Evolutionary conservation across 2,888 invertebrate species (phyloP).

Genomic region (Colostygia pectinataria): DNA sequence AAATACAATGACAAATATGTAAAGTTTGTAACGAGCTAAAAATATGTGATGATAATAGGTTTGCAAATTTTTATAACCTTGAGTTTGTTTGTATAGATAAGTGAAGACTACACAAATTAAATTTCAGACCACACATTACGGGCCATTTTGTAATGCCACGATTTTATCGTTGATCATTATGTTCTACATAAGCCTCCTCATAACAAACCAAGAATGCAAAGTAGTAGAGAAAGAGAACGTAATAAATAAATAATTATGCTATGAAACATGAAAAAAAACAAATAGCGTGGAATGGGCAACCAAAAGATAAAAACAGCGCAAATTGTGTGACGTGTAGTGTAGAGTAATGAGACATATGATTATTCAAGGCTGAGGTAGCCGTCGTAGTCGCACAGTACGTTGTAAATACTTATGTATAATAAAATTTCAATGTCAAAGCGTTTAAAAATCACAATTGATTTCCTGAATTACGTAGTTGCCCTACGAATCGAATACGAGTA

Average conservation of each 20-base stretch:
- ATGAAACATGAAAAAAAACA: slow-evolving; percentile 18
- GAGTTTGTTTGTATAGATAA: too few relatives aligned
- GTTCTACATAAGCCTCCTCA: too few relatives aligned
- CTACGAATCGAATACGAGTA: neutral
- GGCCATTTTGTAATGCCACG: too few relatives aligned
- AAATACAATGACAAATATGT: too few relatives aligned
- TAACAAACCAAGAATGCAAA: neutral
- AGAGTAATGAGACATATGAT: slow-evolving; percentile 71
- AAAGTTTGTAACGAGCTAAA: too few relatives aligned
- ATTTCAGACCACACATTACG: too few relatives aligned
- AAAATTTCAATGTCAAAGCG: slow-evolving; percentile 65
- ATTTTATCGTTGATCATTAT: too few relatives aligned
- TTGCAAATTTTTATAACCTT: too few relatives aligned
- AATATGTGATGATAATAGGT: too few relatives aligned
- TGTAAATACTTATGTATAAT: slow-evolving; percentile 59
- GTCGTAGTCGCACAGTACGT: slow-evolving; percentile 62
- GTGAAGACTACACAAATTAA: too few relatives aligned
- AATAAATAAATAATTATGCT: neutral
- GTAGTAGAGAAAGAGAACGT: neutral
- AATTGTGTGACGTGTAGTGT: slow-evolving; percentile 66
- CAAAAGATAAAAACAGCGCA: slow-evolving; percentile 53
- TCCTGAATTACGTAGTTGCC: slow-evolving; percentile 22
- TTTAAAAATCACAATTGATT: slow-evolving; percentile 39
- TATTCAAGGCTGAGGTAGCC: slow-evolving; percentile 67
- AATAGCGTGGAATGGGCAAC: slow-evolving; percentile 38